Conservation (phyloP, 2,888 invertebrate genomes). For the Trachelus stipa region DNA sequence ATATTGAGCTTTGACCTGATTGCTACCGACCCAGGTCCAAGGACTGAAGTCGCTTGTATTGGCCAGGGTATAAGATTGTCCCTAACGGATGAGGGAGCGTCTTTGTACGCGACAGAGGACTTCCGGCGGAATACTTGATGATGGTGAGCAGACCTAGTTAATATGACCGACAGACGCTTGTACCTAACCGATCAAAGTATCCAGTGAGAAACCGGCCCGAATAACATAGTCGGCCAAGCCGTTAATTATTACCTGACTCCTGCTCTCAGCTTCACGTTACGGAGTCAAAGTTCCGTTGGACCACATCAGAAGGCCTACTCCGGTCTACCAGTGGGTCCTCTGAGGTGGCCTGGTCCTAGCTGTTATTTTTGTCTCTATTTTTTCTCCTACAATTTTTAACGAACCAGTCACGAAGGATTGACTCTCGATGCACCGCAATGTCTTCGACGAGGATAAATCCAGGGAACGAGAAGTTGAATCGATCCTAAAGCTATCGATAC, state of each 20-base stretch:
- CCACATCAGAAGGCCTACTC: background rate
- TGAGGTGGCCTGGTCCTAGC: background rate
- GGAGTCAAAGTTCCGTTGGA: background rate
- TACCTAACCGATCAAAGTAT: slow-evolving; percentile 49
- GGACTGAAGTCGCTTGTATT: too few relatives aligned
- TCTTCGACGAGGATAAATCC: background rate
- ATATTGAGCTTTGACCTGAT: background rate
- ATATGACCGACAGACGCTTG: slow-evolving; percentile 56
- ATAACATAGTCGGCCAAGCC: slow-evolving; percentile 38
- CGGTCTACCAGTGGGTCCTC: background rate
- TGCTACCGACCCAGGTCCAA: too few relatives aligned
- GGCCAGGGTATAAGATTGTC: too few relatives aligned
- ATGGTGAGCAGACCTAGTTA: slow-evolving; percentile 49
- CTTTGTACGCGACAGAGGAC: too few relatives aligned
- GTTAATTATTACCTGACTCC: slow-evolving; percentile 39
- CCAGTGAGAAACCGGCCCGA: slow-evolving; percentile 19
- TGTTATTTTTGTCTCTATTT: background rate
- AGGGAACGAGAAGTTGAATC: slow-evolving; percentile 29
- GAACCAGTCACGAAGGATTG: background rate
- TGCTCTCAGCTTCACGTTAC: background rate
- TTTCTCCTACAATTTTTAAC: background rate
- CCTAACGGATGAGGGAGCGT: too few relatives aligned
- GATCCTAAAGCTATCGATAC: slow-evolving; percentile 45
- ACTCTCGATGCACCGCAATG: background rate
- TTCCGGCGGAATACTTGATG: slow-evolving; percentile 1